Evolutionary conservation across 2,888 invertebrate species (phyloP).

Genomic region (Anthrax anthrax): DNA sequence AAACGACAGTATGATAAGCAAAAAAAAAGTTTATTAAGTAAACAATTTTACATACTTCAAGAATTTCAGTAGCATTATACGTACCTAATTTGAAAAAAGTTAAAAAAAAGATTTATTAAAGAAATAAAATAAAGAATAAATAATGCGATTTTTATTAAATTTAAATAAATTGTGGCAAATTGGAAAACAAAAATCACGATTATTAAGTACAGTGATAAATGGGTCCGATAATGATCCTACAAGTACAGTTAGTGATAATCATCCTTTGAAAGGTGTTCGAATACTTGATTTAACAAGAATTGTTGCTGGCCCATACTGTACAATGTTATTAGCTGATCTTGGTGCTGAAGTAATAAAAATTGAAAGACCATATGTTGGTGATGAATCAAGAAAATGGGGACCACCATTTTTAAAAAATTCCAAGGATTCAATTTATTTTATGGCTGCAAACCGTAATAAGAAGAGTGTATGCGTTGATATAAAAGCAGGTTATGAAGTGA

Average conservation of each 20-base stretch:
- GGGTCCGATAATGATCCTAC: neutral
- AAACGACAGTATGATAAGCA: no score
- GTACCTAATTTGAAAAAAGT: no score
- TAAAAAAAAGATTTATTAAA: no score
- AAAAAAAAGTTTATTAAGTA: no score
- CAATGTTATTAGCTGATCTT: slow-evolving; percentile 84
- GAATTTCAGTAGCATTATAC: no score
- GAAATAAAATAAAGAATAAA: no score
- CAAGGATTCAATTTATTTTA: slow-evolving; percentile 66
- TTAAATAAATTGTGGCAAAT: no score
- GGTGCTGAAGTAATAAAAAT: slow-evolving; percentile 90
- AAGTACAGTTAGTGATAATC: slow-evolving; percentile 18
- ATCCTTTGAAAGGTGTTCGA: slow-evolving; percentile 54
- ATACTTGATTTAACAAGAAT: slow-evolving; percentile 73
- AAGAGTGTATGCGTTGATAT: slow-evolving; percentile 81
- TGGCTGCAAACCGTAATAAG: slow-evolving; percentile 86
- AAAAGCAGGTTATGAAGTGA: slow-evolving; percentile 53
- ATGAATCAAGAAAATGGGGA: slow-evolving; percentile 86
- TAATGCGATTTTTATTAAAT: no score
- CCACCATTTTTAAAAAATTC: slow-evolving; percentile 65
- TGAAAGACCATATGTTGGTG: slow-evolving; percentile 68
- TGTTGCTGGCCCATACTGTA: slow-evolving; percentile 87
- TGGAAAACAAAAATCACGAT: no score
- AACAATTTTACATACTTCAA: no score
- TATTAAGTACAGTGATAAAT: no score